Base-by-base conservation (phyloP, 2,888 invertebrate genomes). In the Sarcophaga carnaria region DNA sequence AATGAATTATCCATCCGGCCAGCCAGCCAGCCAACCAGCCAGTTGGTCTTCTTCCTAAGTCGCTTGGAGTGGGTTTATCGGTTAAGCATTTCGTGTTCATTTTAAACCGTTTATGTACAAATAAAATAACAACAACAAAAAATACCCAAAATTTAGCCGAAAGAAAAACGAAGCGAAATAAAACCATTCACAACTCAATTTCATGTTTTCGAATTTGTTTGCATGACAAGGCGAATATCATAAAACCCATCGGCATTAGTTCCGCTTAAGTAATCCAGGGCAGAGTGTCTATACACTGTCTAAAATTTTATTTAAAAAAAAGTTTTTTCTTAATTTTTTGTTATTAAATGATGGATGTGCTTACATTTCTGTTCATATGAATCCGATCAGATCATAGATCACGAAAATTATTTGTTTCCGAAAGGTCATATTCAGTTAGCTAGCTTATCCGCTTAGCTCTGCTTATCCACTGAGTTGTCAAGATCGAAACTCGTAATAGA, bases 41-140 rank as follows among this genome's bases (percentile, higher is more conserved):
- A 12, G 49, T 77, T 45, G 17, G 69, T 59, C 22, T 78, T 60
- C 59, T 22, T 37, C 47, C 62, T 37, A 59, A 62, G 59, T 78
- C 5, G 45, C 37, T 17, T 59, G 20, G n/a, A 69, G 12, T 25
- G 20, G 59, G 12, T 27, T 59, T 71, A 54, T 71, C 27, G 11
- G 27, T 71, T 71, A 27, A 71, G 59, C 59, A 25, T 70, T 17
- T 54, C 17, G n/a, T 62, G 22, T 62, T 62, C 20, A 22, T 20
- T 62, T 62, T 20, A 62, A 62, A 22, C 62, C 62, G 62, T 20
- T 62, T 62, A 62, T 20, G 11, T 20, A 62, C 17, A n/a, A 62
- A 62, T 17, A 59, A 59, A 59, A 59, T 17, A 59, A 59, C 14
- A 59, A 17, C 8, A 20, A 20, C 20, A 11, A 20, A 20, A 17